These are phyloP conservation scores for Lepidocolaptes lacrymiger DNA, from an alignment of 2,797 vertebrate species.

Conservation along the genomic window DNA sequence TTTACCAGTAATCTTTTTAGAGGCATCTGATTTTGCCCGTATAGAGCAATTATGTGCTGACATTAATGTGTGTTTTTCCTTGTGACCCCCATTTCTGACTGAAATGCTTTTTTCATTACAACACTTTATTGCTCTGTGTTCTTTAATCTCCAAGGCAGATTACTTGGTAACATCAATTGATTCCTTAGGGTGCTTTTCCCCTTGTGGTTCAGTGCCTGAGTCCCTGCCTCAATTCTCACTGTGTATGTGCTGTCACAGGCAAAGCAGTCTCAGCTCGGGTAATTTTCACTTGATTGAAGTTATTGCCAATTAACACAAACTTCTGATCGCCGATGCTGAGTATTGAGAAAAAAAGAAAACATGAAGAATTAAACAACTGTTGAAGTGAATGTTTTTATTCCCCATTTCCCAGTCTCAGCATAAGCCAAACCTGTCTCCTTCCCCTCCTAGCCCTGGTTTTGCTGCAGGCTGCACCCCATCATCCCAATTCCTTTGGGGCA, in stretches of 20 bases:
- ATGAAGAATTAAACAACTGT: background rate
- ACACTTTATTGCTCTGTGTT: slow-evolving; percentile 26
- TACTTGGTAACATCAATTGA: slow-evolving; percentile 38
- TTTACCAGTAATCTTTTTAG: slow-evolving; percentile 16
- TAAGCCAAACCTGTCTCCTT: background rate
- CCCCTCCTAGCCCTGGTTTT: background rate
- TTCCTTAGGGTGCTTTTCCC: slow-evolving; percentile 45
- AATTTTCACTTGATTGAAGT: background rate
- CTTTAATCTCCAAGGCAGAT: slow-evolving; percentile 48
- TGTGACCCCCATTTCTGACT: slow-evolving; percentile 40
- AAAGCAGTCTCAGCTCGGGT: background rate
- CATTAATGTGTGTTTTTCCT: slow-evolving; percentile 29
- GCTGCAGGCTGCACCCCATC: rapidly evolving
- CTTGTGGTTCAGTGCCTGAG: background rate
- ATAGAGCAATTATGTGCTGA: slow-evolving; percentile 7
- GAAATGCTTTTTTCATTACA: slow-evolving; percentile 39
- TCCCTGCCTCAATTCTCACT: background rate
- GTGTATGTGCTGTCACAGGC: background rate
- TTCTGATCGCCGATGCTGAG: background rate
- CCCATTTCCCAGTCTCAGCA: background rate
- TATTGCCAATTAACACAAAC: background rate
- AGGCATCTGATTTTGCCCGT: slow-evolving; percentile 18
- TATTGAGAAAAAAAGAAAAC: background rate
- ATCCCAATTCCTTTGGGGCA: background rate
- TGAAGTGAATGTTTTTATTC: background rate